These are phyloP conservation scores for Leptopterna dolabrata DNA, from an alignment of 2,888 invertebrate species.

Conservation along the genomic window DNA sequence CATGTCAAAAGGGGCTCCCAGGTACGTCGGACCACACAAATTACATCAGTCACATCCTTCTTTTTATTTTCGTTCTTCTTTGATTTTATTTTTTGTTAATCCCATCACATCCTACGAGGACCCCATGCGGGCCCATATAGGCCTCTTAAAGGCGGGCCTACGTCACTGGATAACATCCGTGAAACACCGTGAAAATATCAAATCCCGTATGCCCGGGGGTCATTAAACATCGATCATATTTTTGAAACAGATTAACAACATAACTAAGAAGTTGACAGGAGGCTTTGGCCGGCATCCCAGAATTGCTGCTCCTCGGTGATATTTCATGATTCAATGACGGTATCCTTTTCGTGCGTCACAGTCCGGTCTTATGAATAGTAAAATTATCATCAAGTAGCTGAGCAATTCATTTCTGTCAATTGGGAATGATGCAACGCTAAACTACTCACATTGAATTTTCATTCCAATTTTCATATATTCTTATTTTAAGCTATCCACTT, in stretches of 20 bases:
- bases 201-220: not conserved
- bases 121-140: constrained; percentile 38
- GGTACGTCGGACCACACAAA: constrained; percentile 48
- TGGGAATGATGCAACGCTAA: not conserved
- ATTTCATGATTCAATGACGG: constrained; percentile 24
- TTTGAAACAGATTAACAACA: constrained; percentile 45
- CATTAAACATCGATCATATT: constrained; percentile 50
- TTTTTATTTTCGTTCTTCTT: not conserved
- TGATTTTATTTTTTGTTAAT: constrained; percentile 28
- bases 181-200: constrained; percentile 53
- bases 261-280: constrained; percentile 32
- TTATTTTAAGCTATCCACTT: too few species aligned
- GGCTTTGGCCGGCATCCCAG: not conserved
- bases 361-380: not conserved
- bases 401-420: not conserved
- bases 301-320: constrained; percentile 28
- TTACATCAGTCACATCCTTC: constrained; percentile 53
- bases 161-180: constrained; percentile 28
- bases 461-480: too few species aligned
- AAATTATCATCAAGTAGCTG: not conserved
- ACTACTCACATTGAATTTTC: not conserved
- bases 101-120: constrained; percentile 34
- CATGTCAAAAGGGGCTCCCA: constrained; percentile 35
- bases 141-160: not conserved
- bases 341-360: constrained; percentile 1